A percentile compares a stretch with the other conserved stretches of the same genome.
Evolutionary conservation across 1,140 invertebrate species (phyloP).

Genomic region (Bilobella aurantiaca): DNA sequence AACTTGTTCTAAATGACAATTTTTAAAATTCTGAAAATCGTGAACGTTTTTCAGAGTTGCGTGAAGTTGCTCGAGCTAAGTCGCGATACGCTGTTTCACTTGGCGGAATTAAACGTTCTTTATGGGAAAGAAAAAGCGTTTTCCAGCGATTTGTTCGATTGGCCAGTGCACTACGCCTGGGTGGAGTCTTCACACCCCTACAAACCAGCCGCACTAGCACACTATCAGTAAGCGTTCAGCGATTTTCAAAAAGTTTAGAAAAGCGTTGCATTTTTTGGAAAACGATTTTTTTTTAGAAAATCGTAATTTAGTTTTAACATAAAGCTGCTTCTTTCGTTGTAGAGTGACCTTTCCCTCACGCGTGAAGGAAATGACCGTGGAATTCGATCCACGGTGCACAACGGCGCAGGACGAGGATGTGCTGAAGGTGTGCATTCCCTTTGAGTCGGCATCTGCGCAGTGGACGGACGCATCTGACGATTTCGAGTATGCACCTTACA

Average conservation of each 20-base stretch:
- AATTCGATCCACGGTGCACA: slow-evolving; percentile 84
- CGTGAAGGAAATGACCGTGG: slow-evolving; percentile 82
- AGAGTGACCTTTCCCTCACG: slow-evolving; percentile 76
- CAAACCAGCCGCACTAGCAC: slow-evolving; percentile 73
- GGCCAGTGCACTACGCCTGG: slow-evolving; percentile 69
- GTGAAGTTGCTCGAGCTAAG: slow-evolving; percentile 82
- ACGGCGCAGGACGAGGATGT: slow-evolving; percentile 90
- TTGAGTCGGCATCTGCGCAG: slow-evolving; percentile 31
- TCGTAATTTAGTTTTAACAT: neutral
- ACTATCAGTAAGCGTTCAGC: slow-evolving; percentile 56
- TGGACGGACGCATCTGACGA: slow-evolving; percentile 12
- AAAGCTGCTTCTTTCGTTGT: too few species aligned
- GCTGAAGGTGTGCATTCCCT: slow-evolving; percentile 73
- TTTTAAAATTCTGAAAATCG: neutral
- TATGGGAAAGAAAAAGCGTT: slow-evolving; percentile 22
- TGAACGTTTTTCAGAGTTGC: slow-evolving; percentile 54
- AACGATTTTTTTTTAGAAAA: slow-evolving; percentile 7
- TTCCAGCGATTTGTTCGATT: slow-evolving; percentile 5
- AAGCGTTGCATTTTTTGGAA: neutral
- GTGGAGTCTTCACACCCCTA: slow-evolving; percentile 96
- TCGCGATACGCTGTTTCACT: slow-evolving; percentile 79
- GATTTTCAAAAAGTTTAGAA: neutral
- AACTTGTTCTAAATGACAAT: slow-evolving; percentile 7
- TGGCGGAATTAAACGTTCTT: slow-evolving; percentile 65
- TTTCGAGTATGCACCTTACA: slow-evolving; percentile 42